These are phyloP conservation scores for Nothocercus nigrocapillus DNA, from an alignment of 2,113 vertebrate species.

Conservation along the genomic window DNA sequence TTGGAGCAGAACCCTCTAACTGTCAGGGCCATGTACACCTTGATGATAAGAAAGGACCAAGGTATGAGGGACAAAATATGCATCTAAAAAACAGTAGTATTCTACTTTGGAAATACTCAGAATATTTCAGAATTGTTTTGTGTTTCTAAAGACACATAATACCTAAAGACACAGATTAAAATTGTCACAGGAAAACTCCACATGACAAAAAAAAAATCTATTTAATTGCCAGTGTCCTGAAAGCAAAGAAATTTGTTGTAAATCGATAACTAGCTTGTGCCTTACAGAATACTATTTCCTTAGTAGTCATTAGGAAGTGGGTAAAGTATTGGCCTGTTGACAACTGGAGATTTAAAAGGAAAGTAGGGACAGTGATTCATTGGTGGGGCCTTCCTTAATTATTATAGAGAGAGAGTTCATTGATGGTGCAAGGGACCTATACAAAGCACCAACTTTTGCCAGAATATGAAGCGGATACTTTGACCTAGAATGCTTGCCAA, in stretches of 20 bases:
- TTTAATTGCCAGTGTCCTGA: neutral
- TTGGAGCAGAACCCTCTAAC: conserved; percentile 83
- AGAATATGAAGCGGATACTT: neutral
- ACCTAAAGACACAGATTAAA: neutral
- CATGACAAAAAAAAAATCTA: neutral
- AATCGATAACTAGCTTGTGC: neutral
- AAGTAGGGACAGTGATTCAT: neutral
- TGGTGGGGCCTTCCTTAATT: neutral
- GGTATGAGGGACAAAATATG: conserved; percentile 73
- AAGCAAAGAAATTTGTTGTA: neutral
- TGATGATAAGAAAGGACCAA: conserved; percentile 85
- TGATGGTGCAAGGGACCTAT: neutral
- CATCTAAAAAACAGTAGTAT: neutral
- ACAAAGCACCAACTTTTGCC: neutral
- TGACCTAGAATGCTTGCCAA: neutral
- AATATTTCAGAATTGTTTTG: neutral
- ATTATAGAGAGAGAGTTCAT: neutral
- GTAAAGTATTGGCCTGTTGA: neutral
- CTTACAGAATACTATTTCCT: neutral
- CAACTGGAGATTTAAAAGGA: neutral
- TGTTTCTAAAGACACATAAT: neutral
- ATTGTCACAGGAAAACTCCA: neutral
- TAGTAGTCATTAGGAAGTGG: neutral
- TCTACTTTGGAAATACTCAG: neutral
- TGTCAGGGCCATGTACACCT: conserved; percentile 83